Evolutionary conservation across 2,797 vertebrate species (phyloP).

Genomic region (Malurus splendens): DNA sequence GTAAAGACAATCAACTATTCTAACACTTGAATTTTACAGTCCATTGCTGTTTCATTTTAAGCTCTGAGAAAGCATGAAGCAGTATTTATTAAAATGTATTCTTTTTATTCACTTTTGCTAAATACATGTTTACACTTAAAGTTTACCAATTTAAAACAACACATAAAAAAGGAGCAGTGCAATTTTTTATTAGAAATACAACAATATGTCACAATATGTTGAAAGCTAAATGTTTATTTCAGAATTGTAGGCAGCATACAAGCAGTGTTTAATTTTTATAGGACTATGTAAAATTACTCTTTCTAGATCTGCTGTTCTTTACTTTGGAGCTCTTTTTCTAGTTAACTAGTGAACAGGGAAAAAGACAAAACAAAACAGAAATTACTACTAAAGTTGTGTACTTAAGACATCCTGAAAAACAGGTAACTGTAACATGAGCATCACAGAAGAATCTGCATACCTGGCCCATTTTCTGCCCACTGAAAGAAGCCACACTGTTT

Average conservation of each 20-base stretch:
- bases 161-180: neutral
- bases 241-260: neutral
- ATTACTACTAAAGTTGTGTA: neutral
- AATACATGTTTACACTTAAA: neutral
- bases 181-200: neutral
- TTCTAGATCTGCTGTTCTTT: neutral
- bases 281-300: neutral
- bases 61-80: neutral
- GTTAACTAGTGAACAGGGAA: neutral
- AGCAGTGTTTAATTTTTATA: neutral
- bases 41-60: neutral
- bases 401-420: neutral
- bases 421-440: slow-evolving; percentile 26
- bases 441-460: slow-evolving; percentile 66
- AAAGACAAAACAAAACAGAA: neutral
- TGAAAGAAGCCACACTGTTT: slow-evolving; percentile 92
- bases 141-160: neutral
- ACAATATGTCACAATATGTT: neutral
- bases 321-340: neutral
- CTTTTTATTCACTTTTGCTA: neutral
- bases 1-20: neutral
- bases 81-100: neutral
- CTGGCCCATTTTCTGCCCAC: slow-evolving; percentile 77
- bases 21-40: neutral
- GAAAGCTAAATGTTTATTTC: neutral